A percentile compares a stretch with the other conserved stretches of the same genome.
These are phyloP conservation scores for Malurus leucopterus DNA, from an alignment of 2,797 vertebrate genomes.

Conservation along the genomic window DNA sequence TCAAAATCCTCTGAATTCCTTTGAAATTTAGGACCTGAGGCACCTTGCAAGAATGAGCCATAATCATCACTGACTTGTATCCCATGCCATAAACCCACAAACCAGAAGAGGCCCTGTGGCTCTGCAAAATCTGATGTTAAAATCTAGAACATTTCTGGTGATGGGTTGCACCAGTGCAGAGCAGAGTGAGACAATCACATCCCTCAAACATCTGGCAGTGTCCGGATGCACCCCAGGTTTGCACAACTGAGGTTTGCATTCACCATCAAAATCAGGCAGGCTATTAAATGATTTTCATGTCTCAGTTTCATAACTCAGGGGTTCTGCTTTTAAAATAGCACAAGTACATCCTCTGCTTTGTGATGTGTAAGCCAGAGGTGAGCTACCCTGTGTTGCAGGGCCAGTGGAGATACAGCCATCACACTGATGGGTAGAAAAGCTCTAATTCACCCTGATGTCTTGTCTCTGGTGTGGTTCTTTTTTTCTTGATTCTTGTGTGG, in stretches of 20 bases:
- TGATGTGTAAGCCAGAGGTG: not conserved
- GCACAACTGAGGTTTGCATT: not conserved
- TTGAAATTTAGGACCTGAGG: not conserved
- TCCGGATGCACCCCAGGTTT: not conserved
- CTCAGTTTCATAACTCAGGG: not conserved
- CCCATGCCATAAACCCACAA: not conserved
- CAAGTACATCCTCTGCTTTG: not conserved
- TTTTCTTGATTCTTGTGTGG: not conserved
- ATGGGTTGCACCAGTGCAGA: not conserved
- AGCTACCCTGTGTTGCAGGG: accelerated
- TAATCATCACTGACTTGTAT: not conserved
- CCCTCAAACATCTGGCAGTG: not conserved
- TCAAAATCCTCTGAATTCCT: not conserved
- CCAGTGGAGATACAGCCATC: not conserved
- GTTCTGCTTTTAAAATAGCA: not conserved
- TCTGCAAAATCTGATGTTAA: not conserved
- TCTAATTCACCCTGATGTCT: not conserved
- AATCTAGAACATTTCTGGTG: not conserved
- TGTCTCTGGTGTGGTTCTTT: not conserved
- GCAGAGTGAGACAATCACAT: accelerated
- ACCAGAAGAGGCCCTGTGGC: not conserved
- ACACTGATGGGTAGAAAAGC: not conserved
- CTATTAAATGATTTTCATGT: not conserved
- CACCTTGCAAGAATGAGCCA: not conserved
- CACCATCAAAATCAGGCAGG: not conserved